Percentiles rank a stretch among this genome's conserved stretches.
Conservation (phyloP, 1,140 invertebrate genomes). For the Saccostrea glomerata region DNA sequence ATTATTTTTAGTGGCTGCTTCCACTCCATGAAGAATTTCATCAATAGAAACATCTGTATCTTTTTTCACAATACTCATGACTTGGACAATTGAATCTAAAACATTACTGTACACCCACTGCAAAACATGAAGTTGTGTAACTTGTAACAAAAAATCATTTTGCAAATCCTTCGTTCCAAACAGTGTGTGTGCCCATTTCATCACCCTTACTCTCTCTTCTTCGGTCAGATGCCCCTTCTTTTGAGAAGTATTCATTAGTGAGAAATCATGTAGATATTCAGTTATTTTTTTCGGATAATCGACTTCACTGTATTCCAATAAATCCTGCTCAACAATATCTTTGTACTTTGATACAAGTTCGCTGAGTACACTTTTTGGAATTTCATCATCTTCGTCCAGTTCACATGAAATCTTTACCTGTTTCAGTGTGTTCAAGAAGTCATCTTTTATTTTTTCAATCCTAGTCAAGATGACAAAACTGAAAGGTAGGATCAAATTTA, state of each 20-base stretch:
- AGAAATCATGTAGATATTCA: slow-evolving; percentile 56
- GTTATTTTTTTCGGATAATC: slow-evolving; percentile 25
- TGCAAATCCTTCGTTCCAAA: not conserved
- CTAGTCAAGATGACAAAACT: slow-evolving; percentile 40
- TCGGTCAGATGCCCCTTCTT: not conserved
- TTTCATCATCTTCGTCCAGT: slow-evolving; percentile 49
- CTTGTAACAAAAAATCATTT: not conserved
- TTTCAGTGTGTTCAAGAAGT: slow-evolving; percentile 47
- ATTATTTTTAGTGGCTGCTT: no score
- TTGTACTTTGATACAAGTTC: slow-evolving; percentile 32
- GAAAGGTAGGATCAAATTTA: slow-evolving; percentile 49
- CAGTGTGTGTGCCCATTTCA: slow-evolving; percentile 31
- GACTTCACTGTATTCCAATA: slow-evolving; percentile 28
- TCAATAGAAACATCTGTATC: not conserved
- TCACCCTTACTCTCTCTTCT: not conserved
- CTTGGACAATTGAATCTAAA: not conserved
- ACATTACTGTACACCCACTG: not conserved
- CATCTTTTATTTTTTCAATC: slow-evolving; percentile 38
- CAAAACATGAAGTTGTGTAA: not conserved
- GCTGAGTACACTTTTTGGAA: slow-evolving; percentile 39
- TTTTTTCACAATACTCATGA: not conserved
- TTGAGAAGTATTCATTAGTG: not conserved
- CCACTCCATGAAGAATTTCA: not conserved
- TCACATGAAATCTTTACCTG: slow-evolving; percentile 44
- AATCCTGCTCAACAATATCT: slow-evolving; percentile 44